These are phyloP conservation scores for Macaria notata DNA, from an alignment of 2,888 invertebrate genomes.

Conservation along the genomic window DNA sequence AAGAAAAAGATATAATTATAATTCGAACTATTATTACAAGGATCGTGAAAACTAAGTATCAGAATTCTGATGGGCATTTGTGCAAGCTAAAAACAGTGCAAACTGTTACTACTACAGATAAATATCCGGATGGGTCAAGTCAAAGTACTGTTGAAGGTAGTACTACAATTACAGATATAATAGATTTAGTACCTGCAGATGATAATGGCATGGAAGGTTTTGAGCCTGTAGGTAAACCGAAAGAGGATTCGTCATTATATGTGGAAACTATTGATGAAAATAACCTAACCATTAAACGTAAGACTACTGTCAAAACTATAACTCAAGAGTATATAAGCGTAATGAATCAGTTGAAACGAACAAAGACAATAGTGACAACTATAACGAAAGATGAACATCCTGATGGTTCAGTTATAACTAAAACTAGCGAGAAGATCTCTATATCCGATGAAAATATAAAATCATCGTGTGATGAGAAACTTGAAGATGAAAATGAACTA, in stretches of 20 bases:
- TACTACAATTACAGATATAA: conserved; percentile 37
- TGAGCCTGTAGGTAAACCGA: conserved; percentile 45
- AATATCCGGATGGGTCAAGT: conserved; percentile 42
- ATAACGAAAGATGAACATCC: conserved; percentile 66
- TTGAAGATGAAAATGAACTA: conserved; percentile 11
- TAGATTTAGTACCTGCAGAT: conserved; percentile 26
- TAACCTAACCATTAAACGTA: conserved; percentile 53
- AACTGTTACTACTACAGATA: conserved; percentile 39
- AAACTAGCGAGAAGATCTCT: conserved; percentile 65
- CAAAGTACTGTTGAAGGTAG: conserved; percentile 40
- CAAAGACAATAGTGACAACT: conserved; percentile 60
- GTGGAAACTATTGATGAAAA: conserved; percentile 49
- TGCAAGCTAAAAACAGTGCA: conserved; percentile 40
- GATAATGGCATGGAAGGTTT: conserved; percentile 48
- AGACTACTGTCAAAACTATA: conserved; percentile 53
- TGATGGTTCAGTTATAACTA: conserved; percentile 62
- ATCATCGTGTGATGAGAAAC: conserved; percentile 10
- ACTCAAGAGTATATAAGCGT: conserved; percentile 52
- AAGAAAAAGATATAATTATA: conserved; percentile 23
- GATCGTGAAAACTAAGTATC: conserved; percentile 35
- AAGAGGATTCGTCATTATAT: conserved; percentile 47
- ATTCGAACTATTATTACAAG: conserved; percentile 25
- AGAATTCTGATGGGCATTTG: conserved; percentile 33
- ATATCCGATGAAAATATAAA: conserved; percentile 52
- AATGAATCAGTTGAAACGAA: conserved; percentile 47